Conservation (phyloP, 1,140 invertebrate species). For the Wiebesia pumilae region DNA sequence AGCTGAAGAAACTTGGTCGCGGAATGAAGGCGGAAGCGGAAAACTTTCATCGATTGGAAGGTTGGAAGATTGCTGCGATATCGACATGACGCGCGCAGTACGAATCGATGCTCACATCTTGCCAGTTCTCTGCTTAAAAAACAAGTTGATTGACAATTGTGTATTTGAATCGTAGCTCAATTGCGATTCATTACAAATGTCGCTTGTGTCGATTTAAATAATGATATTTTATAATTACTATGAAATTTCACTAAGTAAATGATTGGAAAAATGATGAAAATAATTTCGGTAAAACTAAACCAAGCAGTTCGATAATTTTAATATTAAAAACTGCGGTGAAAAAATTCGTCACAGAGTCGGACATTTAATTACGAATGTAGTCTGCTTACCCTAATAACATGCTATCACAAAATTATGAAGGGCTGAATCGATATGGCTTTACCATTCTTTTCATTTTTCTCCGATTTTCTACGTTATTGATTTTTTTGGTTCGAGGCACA, state of each 20-base stretch:
- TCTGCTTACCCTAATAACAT: constrained; percentile 3
- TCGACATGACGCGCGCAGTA: constrained; percentile 49
- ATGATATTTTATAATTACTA: no score
- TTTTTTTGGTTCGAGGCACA: constrained; percentile 23
- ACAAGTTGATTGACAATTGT: no score
- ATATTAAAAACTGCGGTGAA: neutral
- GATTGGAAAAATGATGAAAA: no score
- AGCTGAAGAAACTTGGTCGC: constrained; percentile 32
- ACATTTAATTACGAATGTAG: no score
- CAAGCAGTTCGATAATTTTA: neutral
- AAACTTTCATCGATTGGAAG: constrained; percentile 46
- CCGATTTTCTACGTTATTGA: constrained; percentile 25
- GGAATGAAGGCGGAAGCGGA: constrained; percentile 55
- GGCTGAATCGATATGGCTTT: neutral
- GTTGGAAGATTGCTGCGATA: constrained; percentile 53
- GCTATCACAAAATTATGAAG: neutral
- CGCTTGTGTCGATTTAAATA: no score
- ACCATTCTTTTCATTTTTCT: neutral
- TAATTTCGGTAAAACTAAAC: neutral
- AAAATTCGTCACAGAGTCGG: no score
- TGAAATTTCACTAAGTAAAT: no score
- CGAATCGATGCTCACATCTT: constrained; percentile 65
- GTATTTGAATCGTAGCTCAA: no score
- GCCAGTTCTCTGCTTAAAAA: neutral
- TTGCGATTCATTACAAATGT: no score